These are phyloP conservation scores for Parnassius orleans DNA, from an alignment of 2,888 invertebrate species.

Conservation along the genomic window DNA sequence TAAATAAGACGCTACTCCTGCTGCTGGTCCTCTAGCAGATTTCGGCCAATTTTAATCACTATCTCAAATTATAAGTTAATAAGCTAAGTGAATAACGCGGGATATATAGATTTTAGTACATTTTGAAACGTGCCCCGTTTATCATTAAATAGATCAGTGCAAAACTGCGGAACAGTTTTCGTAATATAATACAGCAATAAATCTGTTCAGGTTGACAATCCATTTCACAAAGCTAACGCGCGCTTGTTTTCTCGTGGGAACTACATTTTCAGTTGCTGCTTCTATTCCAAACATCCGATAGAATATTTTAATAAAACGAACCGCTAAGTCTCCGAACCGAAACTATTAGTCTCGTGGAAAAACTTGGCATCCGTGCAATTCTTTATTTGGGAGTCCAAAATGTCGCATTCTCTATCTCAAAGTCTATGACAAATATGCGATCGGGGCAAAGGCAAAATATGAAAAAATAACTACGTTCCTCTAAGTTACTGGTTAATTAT, in stretches of 20 bases:
- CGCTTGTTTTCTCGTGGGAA: slow-evolving; percentile 23
- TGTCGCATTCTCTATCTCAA: neutral
- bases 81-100: too few species aligned
- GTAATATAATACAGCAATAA: slow-evolving; percentile 11
- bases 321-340: neutral
- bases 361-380: neutral
- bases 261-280: slow-evolving; percentile 6
- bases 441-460: too few species aligned
- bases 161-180: slow-evolving; percentile 5
- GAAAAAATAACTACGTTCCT: too few species aligned
- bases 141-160: neutral
- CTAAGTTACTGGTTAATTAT: too few species aligned
- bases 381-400: neutral
- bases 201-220: slow-evolving; percentile 15
- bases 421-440: neutral
- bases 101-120: neutral
- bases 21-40: too few species aligned
- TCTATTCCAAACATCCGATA: slow-evolving; percentile 20
- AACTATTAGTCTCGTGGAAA: slow-evolving; percentile 7
- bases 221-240: slow-evolving; percentile 2
- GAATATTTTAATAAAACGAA: slow-evolving; percentile 17
- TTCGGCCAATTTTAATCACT: too few species aligned
- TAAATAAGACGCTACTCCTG: too few species aligned
- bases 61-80: too few species aligned
- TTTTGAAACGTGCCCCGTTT: neutral